Evolutionary conservation across 1,140 invertebrate species (phyloP), one percentile per base, ranked within the genome.

Genomic region (Zaprionus nigranus): DNA sequence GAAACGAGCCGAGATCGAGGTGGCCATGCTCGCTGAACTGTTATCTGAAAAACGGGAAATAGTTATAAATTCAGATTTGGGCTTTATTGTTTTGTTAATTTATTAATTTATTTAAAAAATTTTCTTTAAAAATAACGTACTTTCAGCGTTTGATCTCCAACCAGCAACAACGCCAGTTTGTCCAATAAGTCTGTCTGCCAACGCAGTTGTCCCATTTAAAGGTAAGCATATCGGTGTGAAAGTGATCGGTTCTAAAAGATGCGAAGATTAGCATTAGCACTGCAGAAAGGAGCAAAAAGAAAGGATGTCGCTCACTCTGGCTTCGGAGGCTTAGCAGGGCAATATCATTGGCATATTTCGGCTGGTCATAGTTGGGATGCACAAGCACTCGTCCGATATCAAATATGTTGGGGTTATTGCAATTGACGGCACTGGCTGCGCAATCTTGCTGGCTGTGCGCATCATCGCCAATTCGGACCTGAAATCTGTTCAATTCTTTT

Each of bases 291-390:
- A 20, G 6, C 0, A 9, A 7, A 1, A 1, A 7, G 40, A 24
- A 15, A n/a, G 0, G 0, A 43, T 71, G 2, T 46, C 5, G 11
- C 46, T 69, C 58, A 84, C 85, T 64, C 7, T 49, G 38, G 61
- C 93, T 94, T 20, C 73, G 75, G 1, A 93, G 69, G 20, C 94
- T 88, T 30, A 97, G 92, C 6, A 97, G 88, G 1, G 95, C 95
- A 53, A 96, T 95, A 80, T 97, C 96, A 79, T 96, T 95, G 65
- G 94, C 93, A 72, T 94, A 95, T 1, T 82, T 59, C 0, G 95
- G 94, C n/a, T 93, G 93, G 84, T 95, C 93, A 80, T 95, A 96
- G 30, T 92, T 75, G 2, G 93, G 77, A 82, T 96, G 95, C 13
- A 92, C 82, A 20, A 93, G 92, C 6, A 95, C 87, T 58, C 88